These are phyloP conservation scores for Cottoperca gobio DNA, from an alignment of 2,797 vertebrate genomes.

Conservation along the genomic window DNA sequence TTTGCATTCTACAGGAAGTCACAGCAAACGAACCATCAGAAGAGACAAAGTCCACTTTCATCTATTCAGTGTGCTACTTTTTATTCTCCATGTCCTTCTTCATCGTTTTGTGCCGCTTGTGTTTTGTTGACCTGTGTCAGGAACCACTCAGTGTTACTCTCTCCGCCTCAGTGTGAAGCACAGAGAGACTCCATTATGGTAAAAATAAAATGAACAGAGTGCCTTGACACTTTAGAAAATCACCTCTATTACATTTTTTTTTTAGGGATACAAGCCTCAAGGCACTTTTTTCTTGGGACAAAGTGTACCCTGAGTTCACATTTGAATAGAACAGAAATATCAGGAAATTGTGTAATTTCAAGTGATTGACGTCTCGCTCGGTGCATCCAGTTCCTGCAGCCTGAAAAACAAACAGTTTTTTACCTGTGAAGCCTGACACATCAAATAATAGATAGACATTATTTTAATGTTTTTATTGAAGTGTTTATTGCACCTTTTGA, in stretches of 20 bases:
- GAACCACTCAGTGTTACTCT: background rate
- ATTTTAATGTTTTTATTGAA: too few species aligned
- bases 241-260: background rate
- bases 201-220: slow-evolving; percentile 33
- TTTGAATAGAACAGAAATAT: slow-evolving; percentile 5
- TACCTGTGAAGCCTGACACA: too few species aligned
- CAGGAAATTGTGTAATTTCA: slow-evolving; percentile 1
- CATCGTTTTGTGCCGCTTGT: slow-evolving; percentile 4
- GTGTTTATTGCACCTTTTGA: too few species aligned
- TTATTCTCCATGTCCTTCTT: background rate
- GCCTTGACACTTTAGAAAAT: slow-evolving; percentile 17
- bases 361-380: background rate
- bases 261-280: background rate
- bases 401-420: too few species aligned
- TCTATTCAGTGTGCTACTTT: background rate
- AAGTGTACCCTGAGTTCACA: slow-evolving; percentile 11
- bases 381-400: slow-evolving; percentile 17
- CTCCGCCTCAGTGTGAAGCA: background rate
- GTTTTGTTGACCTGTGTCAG: slow-evolving; percentile 12
- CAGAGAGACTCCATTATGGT: slow-evolving; percentile 7
- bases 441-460: too few species aligned
- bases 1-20: slow-evolving; percentile 7
- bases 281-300: slow-evolving; percentile 14
- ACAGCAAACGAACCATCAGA: background rate
- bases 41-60: background rate